Evolutionary conservation across 2,797 vertebrate genomes (phyloP), one percentile per base, ranked within the genome.

Genomic region (Melanotaenia nigrans): DNA sequence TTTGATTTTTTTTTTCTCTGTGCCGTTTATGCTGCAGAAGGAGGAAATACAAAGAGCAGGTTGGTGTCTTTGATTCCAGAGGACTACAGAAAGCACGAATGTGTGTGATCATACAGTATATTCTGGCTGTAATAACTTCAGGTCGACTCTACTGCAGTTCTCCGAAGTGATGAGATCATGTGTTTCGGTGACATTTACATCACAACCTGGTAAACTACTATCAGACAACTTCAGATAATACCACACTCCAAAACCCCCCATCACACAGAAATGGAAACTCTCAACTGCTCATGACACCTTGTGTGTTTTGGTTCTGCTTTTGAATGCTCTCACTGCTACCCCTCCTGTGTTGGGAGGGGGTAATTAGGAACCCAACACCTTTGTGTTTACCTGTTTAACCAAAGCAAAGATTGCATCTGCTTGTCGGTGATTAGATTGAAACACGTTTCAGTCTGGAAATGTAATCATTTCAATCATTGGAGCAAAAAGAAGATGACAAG

Each of bases 211-310:
- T 18, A 55, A 69, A 64, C 12, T 56, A 68, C 63, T 51, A 56
- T 61, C 53, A 70, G 59, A 71, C 59, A 54, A 1, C 5, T 79
- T 83, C 49, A 84, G 77, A 76, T 67, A 55, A 4, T 28, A 47
- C 35, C 28, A 16, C 24, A 58, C 59, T 38, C 13, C 45, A 57
- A 53, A 30, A 2, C 24, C 22, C 32, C 5, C 8, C 61, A 45
- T 55, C 11, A 38, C 20, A 32, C 22, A 42, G 33, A 49, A 22
- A n/a, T n/a, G 5, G 35, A 35, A 57, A 65, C 54, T 32, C 42
- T 36, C 71, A 35, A 73, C 53, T 64, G 20, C 36, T 75, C 28
- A 63, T 51, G 54, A 83, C 78, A 71, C 70, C 16, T 30, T 55
- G 9, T 8, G 22, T 64, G 38, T 70, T 35, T 22, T 22, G 40